Conservation (phyloP, 2,113 vertebrate genomes). For the Pantherophis guttatus region DNA sequence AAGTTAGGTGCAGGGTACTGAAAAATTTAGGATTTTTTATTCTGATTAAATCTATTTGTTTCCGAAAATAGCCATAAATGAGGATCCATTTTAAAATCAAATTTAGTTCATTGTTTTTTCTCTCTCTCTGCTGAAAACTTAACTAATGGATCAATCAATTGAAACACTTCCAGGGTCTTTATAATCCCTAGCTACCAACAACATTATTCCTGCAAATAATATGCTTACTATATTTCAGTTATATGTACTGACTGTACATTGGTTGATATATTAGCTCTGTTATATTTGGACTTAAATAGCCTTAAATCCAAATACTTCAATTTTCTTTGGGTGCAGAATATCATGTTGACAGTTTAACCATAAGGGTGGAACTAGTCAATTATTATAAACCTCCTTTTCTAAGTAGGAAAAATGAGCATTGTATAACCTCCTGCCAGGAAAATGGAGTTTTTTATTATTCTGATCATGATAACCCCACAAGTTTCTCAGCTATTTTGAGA, state of each 20-base stretch:
- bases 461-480: conserved; percentile 32
- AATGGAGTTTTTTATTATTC: conserved; percentile 42
- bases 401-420: conserved; percentile 10
- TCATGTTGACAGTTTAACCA: conserved; percentile 16
- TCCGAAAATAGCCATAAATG: not conserved
- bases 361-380: conserved; percentile 36
- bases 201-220: not conserved
- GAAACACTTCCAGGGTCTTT: not conserved
- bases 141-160: not conserved
- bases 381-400: conserved; percentile 15
- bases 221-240: not conserved
- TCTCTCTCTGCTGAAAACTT: not conserved
- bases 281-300: conserved; percentile 14
- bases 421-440: conserved; percentile 27
- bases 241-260: not conserved
- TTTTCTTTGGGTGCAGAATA: conserved; percentile 11
- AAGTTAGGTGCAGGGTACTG: not conserved
- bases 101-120: not conserved
- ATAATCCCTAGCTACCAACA: not conserved
- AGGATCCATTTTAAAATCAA: not conserved
- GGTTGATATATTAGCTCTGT: not conserved
- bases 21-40: not conserved
- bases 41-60: not conserved
- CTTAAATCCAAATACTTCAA: not conserved
- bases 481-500: conserved; percentile 39